phyloP scores from a whole-genome alignment of 1,140 invertebrate genomes.

The Caenorhabditis remanei region DNA sequence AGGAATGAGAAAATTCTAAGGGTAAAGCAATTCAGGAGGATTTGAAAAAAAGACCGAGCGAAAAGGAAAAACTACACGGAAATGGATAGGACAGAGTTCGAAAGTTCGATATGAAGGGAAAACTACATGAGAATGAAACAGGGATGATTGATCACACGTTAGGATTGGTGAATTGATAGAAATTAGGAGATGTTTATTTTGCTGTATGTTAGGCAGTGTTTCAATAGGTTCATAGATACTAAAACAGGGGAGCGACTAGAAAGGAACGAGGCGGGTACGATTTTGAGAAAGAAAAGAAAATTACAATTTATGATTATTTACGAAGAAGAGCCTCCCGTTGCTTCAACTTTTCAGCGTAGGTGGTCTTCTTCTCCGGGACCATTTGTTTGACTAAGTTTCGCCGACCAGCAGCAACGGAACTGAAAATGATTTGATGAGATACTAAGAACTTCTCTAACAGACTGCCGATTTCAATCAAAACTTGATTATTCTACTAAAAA shows the following conservation, averaged over 20 bases:
- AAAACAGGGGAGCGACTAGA: conserved; percentile 57
- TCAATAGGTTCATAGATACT: conserved; percentile 21
- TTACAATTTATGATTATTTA: conserved; percentile 3
- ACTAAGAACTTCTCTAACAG: not conserved
- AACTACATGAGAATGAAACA: conserved; percentile 36
- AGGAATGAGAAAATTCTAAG: not conserved
- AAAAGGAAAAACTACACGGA: conserved; percentile 24
- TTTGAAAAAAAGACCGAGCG: not conserved
- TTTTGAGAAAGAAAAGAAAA: not conserved
- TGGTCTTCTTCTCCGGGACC: conserved; percentile 58
- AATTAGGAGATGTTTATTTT: conserved; percentile 1
- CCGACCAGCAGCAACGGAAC: conserved; percentile 66
- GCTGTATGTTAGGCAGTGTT: conserved; percentile 11
- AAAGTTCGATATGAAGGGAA: conserved; percentile 23
- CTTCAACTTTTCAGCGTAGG: conserved; percentile 63
- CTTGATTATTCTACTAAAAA: too few species aligned
- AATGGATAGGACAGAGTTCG: conserved; percentile 21
- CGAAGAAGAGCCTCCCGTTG: not conserved
- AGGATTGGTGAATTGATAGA: not conserved
- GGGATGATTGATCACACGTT: conserved; percentile 22
- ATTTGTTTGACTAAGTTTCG: conserved; percentile 59
- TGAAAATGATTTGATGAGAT: conserved; percentile 50
- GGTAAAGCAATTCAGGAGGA: conserved; percentile 29
- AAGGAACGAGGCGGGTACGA: not conserved
- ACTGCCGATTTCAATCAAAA: not conserved